phyloP scores from a whole-genome alignment of 2,888 invertebrate species.

The Neoitamus cyanurus region DNA sequence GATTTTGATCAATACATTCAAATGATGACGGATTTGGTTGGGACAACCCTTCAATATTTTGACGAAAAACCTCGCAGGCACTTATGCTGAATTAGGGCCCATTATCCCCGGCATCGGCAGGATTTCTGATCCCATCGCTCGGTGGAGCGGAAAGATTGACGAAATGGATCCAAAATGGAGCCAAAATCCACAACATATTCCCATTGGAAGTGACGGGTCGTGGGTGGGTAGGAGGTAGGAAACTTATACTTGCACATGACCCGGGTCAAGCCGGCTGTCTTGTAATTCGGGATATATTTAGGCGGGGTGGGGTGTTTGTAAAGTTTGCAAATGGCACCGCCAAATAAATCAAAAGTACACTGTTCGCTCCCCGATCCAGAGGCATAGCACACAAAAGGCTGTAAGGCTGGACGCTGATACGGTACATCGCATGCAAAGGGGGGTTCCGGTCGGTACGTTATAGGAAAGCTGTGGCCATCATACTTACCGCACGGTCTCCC shows the following conservation, averaged over 20 bases:
- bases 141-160: background rate
- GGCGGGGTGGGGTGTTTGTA: background rate
- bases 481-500: constrained; percentile 88
- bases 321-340: background rate
- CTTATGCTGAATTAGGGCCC: background rate
- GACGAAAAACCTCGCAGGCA: background rate
- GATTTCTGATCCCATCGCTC: background rate
- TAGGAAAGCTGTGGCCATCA: background rate
- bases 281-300: background rate
- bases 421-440: background rate
- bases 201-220: background rate
- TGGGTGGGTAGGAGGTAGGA: background rate
- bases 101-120: background rate
- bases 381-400: background rate
- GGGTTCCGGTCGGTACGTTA: background rate
- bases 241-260: background rate
- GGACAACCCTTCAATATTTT: background rate
- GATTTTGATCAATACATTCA: background rate
- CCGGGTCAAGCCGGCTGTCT: background rate
- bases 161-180: background rate
- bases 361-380: background rate
- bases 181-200: background rate
- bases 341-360: constrained; percentile 22
- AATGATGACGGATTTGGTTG: background rate
- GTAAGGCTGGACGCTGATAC: background rate